Percentiles rank a stretch among this genome's conserved stretches.
phyloP scores from a whole-genome alignment of 2,113 vertebrate genomes.

The Canis aureus region DNA sequence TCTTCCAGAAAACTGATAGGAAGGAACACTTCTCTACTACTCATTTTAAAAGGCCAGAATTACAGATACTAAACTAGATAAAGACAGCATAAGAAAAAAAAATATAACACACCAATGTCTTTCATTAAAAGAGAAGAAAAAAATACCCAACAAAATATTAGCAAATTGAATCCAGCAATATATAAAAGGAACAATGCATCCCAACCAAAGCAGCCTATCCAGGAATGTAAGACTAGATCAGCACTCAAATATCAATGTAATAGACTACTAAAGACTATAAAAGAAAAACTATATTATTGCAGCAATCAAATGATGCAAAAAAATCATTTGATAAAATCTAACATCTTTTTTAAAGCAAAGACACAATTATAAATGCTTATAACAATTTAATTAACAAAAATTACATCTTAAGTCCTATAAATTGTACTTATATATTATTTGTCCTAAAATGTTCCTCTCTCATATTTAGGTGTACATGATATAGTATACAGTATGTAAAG shows the following conservation, averaged over 20 bases:
- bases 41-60: constrained; percentile 40
- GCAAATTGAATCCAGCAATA: background rate
- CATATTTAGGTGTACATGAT: background rate
- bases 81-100: background rate
- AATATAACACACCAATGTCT: background rate
- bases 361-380: constrained; percentile 6
- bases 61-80: background rate
- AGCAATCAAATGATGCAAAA: background rate
- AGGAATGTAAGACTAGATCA: background rate
- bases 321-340: constrained; percentile 17
- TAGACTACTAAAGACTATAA: background rate
- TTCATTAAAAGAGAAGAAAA: background rate
- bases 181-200: background rate
- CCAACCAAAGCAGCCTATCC: background rate
- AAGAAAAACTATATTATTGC: background rate
- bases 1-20: constrained; percentile 9
- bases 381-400: constrained; percentile 56
- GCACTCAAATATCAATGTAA: background rate
- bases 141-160: background rate
- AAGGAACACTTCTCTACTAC: background rate
- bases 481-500: background rate
- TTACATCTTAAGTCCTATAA: background rate
- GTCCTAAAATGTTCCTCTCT: constrained; percentile 1
- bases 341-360: constrained; percentile 7
- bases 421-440: background rate